Base-by-base conservation (phyloP, 2,797 vertebrate genomes). In the Cyprinella venusta region DNA sequence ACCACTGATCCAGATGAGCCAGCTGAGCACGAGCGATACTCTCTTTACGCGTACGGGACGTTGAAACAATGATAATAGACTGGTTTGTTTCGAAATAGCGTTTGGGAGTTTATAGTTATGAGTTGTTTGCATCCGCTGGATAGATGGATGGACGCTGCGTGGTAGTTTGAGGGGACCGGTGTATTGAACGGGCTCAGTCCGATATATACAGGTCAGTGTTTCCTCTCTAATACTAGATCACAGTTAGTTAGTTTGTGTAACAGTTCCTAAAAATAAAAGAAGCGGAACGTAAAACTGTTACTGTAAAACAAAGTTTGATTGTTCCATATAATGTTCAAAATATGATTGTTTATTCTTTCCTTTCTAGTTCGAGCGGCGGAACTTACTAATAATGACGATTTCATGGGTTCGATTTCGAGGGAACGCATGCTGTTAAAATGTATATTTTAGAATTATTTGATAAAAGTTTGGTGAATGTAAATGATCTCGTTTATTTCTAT, bases 121-220 rank as follows among this genome's bases (percentile, higher is more conserved):
- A 82, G 48, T 30, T 76, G 36, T 76, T 15, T 33, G 45, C 5
- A 38, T 74, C 19, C 16, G 56, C 50, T 74, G 36, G 72, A 33
- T 75, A 45, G n/a, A 52, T 42, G 33, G 42, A 24, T n/a, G 42
- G 42, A 52, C 36, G n/a, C 24, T 54, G 3, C 26, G 26, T 45
- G 59, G 70, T 63, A 67, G 48, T 75, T 42, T 33, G 30, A 52
- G 72, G 68, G 63, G 48, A 56, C 70, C 81, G 81, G 63, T 76
- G 81, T 69, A 72, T 40, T 76, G 36, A 36, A 50, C 74, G 64
- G 63, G 38, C 45, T 82, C 36, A 54, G 63, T 59, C 18, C 2
- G 18, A 76, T 56, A 36, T 50, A 19, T 63, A 52, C 75, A 83
- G 81, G 81, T 83, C 65, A 26, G 81, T 70, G 6, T 50, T 61